phyloP scores from a whole-genome alignment of 2,888 invertebrate species.

The Ormyrus labotus region DNA sequence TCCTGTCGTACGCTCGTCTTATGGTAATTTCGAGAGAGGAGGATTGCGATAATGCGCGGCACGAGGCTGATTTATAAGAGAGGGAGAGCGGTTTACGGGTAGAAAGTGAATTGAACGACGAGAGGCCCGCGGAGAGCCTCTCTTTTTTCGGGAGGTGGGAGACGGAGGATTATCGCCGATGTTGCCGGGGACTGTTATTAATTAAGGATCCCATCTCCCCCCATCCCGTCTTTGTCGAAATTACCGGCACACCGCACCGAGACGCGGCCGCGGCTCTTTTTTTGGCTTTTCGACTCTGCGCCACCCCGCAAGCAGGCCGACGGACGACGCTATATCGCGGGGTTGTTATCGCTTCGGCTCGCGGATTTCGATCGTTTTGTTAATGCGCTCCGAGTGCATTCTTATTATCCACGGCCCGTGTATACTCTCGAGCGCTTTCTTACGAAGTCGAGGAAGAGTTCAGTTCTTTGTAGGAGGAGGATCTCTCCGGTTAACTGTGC shows the following conservation, averaged over 20 bases:
- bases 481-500: too few species aligned
- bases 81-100: not conserved
- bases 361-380: not conserved
- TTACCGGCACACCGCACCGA: too few species aligned
- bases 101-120: conserved; percentile 30
- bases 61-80: conserved; percentile 21
- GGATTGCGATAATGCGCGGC: conserved; percentile 24
- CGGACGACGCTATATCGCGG: too few species aligned
- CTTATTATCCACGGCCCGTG: not conserved
- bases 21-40: conserved; percentile 27
- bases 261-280: too few species aligned
- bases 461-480: too few species aligned
- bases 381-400: not conserved
- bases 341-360: too few species aligned
- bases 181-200: conserved; percentile 10
- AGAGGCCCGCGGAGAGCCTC: not conserved
- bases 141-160: not conserved
- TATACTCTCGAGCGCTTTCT: not conserved
- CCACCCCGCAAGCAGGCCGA: too few species aligned
- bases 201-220: not conserved
- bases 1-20: not conserved
- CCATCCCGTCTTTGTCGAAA: too few species aligned
- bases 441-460: too few species aligned
- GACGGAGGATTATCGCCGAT: not conserved
- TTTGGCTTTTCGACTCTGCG: too few species aligned